phyloP scores from a whole-genome alignment of 35 echinoderm and acorn worm genomes.

The Amphiura filiformis region DNA sequence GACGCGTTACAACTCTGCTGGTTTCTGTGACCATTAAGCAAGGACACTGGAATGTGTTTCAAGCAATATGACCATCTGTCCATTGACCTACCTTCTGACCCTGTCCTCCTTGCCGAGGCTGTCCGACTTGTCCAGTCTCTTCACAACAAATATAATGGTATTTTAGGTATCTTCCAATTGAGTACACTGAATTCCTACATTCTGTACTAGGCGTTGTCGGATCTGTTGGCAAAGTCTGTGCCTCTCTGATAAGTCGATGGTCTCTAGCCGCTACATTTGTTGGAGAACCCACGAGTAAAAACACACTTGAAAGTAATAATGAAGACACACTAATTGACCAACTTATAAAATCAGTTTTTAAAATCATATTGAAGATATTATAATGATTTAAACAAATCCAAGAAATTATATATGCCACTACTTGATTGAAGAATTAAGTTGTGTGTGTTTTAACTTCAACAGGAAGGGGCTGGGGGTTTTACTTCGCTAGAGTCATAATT shows the following conservation, averaged over 20 bases:
- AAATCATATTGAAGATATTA: too few relatives aligned
- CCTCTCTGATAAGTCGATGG: neutral
- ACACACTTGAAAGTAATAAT: neutral
- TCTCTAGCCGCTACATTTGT: neutral
- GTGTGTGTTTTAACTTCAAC: too few relatives aligned
- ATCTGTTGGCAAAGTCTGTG: neutral
- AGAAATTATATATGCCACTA: too few relatives aligned
- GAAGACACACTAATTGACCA: neutral
- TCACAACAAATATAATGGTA: conserved; percentile 6
- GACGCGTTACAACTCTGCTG: too few relatives aligned
- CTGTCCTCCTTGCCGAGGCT: neutral
- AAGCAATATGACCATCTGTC: too few relatives aligned
- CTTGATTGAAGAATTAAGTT: too few relatives aligned
- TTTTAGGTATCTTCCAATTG: neutral
- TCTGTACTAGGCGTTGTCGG: neutral
- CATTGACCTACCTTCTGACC: neutral
- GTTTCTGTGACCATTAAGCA: too few relatives aligned
- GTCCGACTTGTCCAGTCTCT: neutral
- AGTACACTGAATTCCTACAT: neutral
- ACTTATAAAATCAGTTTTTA: neutral
- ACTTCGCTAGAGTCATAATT: too few relatives aligned
- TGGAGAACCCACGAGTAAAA: neutral
- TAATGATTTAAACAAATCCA: too few relatives aligned
- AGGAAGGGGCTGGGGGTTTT: too few relatives aligned
- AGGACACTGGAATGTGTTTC: too few relatives aligned